Evolutionary conservation across 2,888 invertebrate genomes (phyloP), one percentile per base, ranked within the genome.

Genomic region (Opisthograptis luteolata): DNA sequence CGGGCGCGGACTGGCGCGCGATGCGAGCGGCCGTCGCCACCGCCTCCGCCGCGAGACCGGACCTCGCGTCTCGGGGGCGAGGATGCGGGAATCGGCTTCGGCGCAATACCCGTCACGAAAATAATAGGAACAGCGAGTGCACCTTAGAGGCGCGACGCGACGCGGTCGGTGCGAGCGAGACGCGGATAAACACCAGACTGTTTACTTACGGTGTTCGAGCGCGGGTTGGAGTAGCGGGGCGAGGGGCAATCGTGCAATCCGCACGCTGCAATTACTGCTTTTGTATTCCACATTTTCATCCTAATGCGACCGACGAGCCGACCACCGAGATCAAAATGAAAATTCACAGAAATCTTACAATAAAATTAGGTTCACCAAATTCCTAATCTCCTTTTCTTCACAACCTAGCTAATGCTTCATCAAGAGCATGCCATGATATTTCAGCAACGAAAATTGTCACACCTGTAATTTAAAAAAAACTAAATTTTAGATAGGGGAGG

Each of bases 91-190:
- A 88, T 87, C 86, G 87, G 86, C 85, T 90, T 89, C 87, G 87
- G 89, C 91, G 91, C 89, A 88, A 88, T 88, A 88, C 89, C 88
- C 88, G 89, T 89, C 89, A 90, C 89, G 87, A 90, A 90, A 90
- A 90, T 90, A 90, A 90, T 90, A 88, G 89, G 89, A 90, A 87
- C 88, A 82, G 83, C 79, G 87, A 90, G 88, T 90, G 90, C 90
- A 90, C 89, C 90, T 89, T 87, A 81, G 83, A 91, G 91, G 88
- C 91, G 86, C 87, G 89, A 85, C 84, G 76, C 87, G 86, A 78
- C 85, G 84, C 85, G 87, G 84, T 84, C 89, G 89, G 89, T 87
- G 89, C 74, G 88, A 88, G 89, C 88, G 89, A 89, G 89, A 89
- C 88, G 90, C 87, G 89, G 87, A 88, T 89, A 89, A 89, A 89